Evolutionary conservation across 2,113 vertebrate species (phyloP), one percentile per base, ranked within the genome.

Genomic region (Podarcis raffonei): DNA sequence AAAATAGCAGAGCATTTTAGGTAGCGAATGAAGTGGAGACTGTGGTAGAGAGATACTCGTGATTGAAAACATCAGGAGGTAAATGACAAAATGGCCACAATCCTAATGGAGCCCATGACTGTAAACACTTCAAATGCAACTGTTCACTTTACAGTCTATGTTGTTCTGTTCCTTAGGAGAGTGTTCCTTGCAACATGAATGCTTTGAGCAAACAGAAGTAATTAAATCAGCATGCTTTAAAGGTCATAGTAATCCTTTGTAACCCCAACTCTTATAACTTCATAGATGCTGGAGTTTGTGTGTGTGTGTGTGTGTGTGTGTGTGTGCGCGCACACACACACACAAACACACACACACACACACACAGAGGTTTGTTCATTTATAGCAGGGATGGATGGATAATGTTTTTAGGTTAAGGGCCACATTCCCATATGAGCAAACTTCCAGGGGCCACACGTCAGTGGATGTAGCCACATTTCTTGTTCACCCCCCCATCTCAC

Each of bases 41-140:
- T 89, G 87, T 72, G 30, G 84, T 59, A 91, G 1, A 65, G 37
- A 59, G 62, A 81, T 86, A 91, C 53, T 39, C 77, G 42, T 80
- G 90, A 93, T 0, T 87, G 72, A 86, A 93, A 94, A 86, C 89
- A 83, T 77, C n/a, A 89, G 53, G 78, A 90, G 69, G 82, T 13
- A 92, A 95, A 87, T 5, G 42, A 92, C 57, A 74, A 59, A 53
- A 20, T 83, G 53, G 5, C 23, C 77, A 74, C 66, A 87, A n/a
- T 79, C 74, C 80, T 89, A 84, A 77, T 1, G 32, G 27, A 0
- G 27, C 22, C 30, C 71, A 48, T 7, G 81, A 85, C 90, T 92
- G 87, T 78, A 79, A 25, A 57, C 0, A 0, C n/a, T 88, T 81
- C 1, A 1, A 76, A 94, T 65, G 75, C 11, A 95, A 18, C 62